Evolutionary conservation across 1,140 invertebrate species (phyloP).

Genomic region (Meloidogyne chitwoodi): DNA sequence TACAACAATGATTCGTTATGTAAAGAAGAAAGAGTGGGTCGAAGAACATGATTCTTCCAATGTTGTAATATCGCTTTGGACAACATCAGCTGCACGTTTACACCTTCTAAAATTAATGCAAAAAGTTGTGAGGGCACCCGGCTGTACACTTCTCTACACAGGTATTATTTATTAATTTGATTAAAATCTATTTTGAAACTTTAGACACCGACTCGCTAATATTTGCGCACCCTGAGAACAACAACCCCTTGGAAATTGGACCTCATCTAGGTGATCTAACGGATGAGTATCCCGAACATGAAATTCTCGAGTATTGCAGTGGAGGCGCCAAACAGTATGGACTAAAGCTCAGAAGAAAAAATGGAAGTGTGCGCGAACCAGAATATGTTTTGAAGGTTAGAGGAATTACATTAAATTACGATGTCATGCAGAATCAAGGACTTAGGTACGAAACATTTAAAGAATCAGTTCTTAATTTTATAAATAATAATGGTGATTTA

Average conservation of each 20-base stretch:
- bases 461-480: background rate
- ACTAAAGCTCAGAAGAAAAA: background rate
- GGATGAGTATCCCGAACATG: background rate
- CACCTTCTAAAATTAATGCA: background rate
- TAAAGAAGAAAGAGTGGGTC: background rate
- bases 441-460: background rate
- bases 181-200: too few species aligned
- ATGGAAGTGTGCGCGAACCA: background rate
- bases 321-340: background rate
- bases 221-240: background rate
- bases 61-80: constrained; percentile 4
- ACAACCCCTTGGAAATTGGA: background rate
- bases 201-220: constrained; percentile 7
- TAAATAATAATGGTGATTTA: background rate
- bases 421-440: background rate
- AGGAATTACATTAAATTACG: background rate
- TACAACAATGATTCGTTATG: background rate
- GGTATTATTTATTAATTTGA: background rate
- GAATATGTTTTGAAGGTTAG: constrained; percentile 1
- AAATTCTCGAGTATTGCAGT: background rate
- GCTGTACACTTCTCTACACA: background rate
- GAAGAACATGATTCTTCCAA: background rate
- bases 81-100: background rate
- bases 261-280: constrained; percentile 4
- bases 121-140: background rate